Evolutionary conservation across 2,113 vertebrate species (phyloP), one percentile per base, ranked within the genome.

Genomic region (Empidonax traillii): DNA sequence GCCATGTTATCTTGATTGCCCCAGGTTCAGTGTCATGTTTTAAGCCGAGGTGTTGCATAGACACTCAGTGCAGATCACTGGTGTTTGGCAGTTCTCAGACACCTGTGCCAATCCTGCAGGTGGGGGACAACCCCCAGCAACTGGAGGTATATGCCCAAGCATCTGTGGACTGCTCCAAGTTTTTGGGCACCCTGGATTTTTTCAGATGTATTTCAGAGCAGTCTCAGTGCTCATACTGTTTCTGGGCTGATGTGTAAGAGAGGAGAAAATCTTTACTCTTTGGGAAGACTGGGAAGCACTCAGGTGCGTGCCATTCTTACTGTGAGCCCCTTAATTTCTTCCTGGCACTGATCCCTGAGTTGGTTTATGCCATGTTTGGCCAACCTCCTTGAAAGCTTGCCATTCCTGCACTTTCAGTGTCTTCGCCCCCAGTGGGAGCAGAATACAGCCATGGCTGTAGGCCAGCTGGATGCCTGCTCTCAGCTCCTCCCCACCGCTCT

Each of bases 51-150:
- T 11, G 37, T 47, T 58, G 61, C 2, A 3, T 3, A 75, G 49
- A 46, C 9, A 11, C 37, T 33, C 53, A 9, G 3, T 4, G n/a
- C 0, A 0, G 13, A 11, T 20, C 4, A 0, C 9, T 21, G 43
- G 18, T 9, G 21, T 74, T 65, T 35, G 44, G 39, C 65, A 79
- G 39, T 22, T 44, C 56, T 55, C 72, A 47, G 12, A 39, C 18
- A 39, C 31, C 44, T 4, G 0, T 8, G n/a, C 63, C 46, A 14
- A 18, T 72, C 30, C 30, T 1, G 0, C n/a, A 27, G 35, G 46
- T 0, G 1, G 13, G 23, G 14, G 20, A 33, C 41, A 55, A 15
- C 4, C 18, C 21, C 28, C 47, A 52, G 44, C n/a, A 82, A 37
- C 28, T 20, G 46, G 25, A 56, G 43, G 10, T 37, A 13, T 0